Percentiles rank a stretch among this genome's conserved stretches.
Evolutionary conservation across 2,797 vertebrate genomes (phyloP).

Genomic region (Fistularia tabacaria): DNA sequence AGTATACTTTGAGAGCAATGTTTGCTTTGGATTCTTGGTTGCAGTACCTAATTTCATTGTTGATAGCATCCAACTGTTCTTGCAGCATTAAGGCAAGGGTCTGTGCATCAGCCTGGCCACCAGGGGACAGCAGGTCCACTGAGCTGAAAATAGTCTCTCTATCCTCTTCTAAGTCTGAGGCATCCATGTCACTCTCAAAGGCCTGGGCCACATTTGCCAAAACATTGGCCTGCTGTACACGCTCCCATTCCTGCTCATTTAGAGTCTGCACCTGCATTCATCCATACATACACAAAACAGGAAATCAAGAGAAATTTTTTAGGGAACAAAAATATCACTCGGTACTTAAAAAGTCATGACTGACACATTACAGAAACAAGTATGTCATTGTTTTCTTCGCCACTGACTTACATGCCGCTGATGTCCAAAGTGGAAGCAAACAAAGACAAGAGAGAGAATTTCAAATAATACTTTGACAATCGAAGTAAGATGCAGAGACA

Average conservation of each 20-base stretch:
- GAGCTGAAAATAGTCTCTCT: slow-evolving; percentile 90
- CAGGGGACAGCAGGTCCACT: slow-evolving; percentile 89
- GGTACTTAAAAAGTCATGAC: background rate
- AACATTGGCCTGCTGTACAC: slow-evolving; percentile 95
- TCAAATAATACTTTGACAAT: slow-evolving; percentile 30
- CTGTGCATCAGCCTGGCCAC: slow-evolving; percentile 94
- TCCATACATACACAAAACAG: slow-evolving; percentile 3
- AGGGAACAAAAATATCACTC: background rate
- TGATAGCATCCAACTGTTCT: slow-evolving; percentile 97
- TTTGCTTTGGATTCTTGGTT: background rate
- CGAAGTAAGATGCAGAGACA: slow-evolving; percentile 6
- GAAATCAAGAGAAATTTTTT: background rate
- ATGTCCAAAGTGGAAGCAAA: slow-evolving; percentile 58
- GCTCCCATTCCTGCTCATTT: slow-evolving; percentile 98
- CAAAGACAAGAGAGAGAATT: slow-evolving; percentile 51
- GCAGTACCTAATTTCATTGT: slow-evolving; percentile 92
- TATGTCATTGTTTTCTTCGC: slow-evolving; percentile 6
- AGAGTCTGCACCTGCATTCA: slow-evolving; percentile 88
- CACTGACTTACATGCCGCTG: slow-evolving; percentile 71
- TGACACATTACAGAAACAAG: slow-evolving; percentile 12
- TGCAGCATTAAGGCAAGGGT: slow-evolving; percentile 97
- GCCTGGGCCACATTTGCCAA: slow-evolving; percentile 95
- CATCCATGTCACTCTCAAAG: slow-evolving; percentile 91
- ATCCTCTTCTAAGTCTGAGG: slow-evolving; percentile 91
- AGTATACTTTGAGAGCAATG: background rate